phyloP scores from a whole-genome alignment of 2,797 vertebrate genomes.

The Paratrypauchen microcephalus region DNA sequence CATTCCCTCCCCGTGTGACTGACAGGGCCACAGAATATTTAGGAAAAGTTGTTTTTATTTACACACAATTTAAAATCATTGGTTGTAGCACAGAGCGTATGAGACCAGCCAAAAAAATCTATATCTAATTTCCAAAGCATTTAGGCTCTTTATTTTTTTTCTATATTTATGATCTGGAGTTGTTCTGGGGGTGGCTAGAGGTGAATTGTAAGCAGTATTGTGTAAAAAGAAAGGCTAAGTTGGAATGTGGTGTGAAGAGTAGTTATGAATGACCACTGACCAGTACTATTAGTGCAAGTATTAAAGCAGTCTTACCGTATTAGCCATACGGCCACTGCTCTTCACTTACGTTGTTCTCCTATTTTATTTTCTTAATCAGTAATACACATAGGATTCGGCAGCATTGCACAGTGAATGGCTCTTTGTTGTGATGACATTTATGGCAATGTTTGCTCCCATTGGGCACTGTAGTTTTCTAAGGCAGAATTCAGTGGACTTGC shows the following conservation, averaged over 20 bases:
- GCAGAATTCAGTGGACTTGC: no score
- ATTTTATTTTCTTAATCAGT: no score
- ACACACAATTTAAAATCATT: slow-evolving; percentile 11
- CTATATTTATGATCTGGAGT: slow-evolving; percentile 2
- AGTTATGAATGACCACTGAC: background rate
- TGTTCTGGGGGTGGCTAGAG: background rate
- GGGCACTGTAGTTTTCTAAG: no score
- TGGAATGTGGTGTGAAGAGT: no score
- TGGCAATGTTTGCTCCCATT: no score
- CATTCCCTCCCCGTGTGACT: slow-evolving; percentile 43
- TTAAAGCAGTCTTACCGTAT: no score
- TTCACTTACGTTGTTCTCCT: no score
- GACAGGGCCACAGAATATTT: slow-evolving; percentile 29
- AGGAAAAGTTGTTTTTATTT: slow-evolving; percentile 24
- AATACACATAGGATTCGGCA: no score
- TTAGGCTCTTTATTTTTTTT: background rate
- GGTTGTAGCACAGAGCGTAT: background rate
- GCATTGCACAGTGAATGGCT: no score
- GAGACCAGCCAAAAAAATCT: slow-evolving; percentile 3
- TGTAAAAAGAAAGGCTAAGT: background rate
- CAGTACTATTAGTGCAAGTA: background rate
- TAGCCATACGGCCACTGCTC: no score
- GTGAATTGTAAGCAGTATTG: slow-evolving; percentile 14
- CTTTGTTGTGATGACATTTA: no score
- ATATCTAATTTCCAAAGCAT: slow-evolving; percentile 5